phyloP scores from a whole-genome alignment of 2,888 invertebrate genomes.

The Platycnemis pennipes region DNA sequence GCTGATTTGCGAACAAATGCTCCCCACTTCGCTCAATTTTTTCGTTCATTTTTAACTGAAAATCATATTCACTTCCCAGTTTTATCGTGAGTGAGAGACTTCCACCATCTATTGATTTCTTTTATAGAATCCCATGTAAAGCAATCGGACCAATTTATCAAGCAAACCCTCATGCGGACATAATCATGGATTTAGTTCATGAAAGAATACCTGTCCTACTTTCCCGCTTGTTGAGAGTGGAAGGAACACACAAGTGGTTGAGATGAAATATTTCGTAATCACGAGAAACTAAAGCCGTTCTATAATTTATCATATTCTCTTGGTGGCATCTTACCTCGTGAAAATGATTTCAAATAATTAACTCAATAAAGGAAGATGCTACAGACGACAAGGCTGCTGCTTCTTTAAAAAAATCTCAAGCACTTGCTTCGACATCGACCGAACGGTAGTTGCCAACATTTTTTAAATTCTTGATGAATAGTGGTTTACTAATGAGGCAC shows the following conservation, averaged over 20 bases:
- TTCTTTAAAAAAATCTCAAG: background rate
- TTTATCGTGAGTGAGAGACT: background rate
- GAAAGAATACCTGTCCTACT: slow-evolving; percentile 27
- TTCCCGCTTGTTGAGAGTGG: background rate
- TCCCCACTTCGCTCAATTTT: background rate
- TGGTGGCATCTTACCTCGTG: background rate
- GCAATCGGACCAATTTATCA: slow-evolving; percentile 54
- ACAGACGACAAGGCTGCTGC: background rate
- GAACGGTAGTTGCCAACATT: background rate
- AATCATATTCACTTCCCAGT: background rate
- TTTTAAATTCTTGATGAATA: background rate
- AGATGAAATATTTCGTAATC: slow-evolving; percentile 42
- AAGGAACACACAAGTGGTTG: background rate
- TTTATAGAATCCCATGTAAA: background rate
- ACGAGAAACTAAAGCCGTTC: slow-evolving; percentile 6
- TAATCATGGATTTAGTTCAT: slow-evolving; percentile 27
- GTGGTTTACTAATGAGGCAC: slow-evolving; percentile 51
- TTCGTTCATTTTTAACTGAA: background rate
- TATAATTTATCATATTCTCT: slow-evolving; percentile 38
- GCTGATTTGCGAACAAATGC: background rate
- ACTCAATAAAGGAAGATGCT: slow-evolving; percentile 53
- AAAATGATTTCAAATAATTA: slow-evolving; percentile 56
- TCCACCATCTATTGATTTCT: background rate
- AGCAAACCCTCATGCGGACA: slow-evolving; percentile 28
- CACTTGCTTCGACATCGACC: background rate